A percentile compares a stretch with the other conserved stretches of the same genome.
These are phyloP conservation scores for Eupristina koningsbergeri DNA, from an alignment of 1,140 invertebrate species.

Conservation along the genomic window DNA sequence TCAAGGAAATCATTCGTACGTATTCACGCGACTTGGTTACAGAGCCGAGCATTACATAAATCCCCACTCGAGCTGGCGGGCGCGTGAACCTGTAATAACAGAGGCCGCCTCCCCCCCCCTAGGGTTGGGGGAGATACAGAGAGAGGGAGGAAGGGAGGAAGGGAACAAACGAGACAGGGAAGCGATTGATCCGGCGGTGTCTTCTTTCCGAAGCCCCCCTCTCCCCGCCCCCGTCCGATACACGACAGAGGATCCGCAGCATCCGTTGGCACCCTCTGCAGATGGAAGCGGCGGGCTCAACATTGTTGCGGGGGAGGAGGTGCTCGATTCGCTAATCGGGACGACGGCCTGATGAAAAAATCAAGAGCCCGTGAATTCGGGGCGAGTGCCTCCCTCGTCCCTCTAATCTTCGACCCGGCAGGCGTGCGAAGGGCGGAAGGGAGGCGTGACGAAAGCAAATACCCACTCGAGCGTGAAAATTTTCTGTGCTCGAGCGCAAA, in stretches of 20 bases:
- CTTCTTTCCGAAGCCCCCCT: too few species aligned
- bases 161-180: too few species aligned
- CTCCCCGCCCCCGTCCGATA: too few species aligned
- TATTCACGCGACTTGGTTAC: neutral
- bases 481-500: neutral
- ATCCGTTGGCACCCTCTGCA: too few species aligned
- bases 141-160: too few species aligned
- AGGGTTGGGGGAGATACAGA: neutral
- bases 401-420: neutral
- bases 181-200: too few species aligned
- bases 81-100: neutral
- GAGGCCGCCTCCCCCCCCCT: too few species aligned
- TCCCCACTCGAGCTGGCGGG: neutral
- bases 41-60: neutral
- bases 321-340: neutral
- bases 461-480: conserved; percentile 26
- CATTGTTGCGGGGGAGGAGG: neutral
- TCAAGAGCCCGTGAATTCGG: conserved; percentile 24
- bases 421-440: neutral
- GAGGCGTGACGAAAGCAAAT: conserved; percentile 11
- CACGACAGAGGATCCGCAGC: too few species aligned
- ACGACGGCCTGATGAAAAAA: neutral
- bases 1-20: neutral
- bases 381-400: neutral
- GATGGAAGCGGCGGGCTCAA: too few species aligned